phyloP scores from a whole-genome alignment of 2,888 invertebrate species.

The Leptopterna dolabrata region DNA sequence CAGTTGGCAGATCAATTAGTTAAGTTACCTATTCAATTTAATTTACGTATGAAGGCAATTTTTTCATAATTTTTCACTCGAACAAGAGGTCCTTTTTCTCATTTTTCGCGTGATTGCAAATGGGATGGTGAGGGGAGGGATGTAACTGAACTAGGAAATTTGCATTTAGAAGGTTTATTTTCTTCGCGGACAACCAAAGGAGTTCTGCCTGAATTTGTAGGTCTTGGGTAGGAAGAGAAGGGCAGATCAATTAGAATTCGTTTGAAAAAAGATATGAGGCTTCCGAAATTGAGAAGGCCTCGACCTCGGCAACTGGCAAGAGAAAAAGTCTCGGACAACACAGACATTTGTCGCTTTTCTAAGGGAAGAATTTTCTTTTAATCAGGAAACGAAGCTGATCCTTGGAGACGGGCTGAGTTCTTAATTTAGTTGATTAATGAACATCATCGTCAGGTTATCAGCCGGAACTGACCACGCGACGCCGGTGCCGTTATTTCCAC shows the following conservation, averaged over 20 bases:
- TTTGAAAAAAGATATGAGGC: background rate
- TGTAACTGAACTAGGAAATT: background rate
- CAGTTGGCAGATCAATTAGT: no score
- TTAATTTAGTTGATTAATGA: background rate
- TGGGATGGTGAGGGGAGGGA: no score
- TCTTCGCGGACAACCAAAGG: background rate
- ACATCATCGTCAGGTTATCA: background rate
- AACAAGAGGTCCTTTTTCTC: no score
- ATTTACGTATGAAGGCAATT: no score
- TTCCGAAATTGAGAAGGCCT: background rate
- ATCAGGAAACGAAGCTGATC: background rate
- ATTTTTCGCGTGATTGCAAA: background rate
- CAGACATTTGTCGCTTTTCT: background rate
- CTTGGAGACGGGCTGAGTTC: background rate
- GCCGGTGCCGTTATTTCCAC: no score
- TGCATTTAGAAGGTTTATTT: background rate
- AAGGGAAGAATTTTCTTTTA: background rate
- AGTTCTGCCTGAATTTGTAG: background rate
- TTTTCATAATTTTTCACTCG: no score
- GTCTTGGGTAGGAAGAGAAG: background rate
- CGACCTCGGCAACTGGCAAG: background rate
- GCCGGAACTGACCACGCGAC: no score
- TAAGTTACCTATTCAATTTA: no score
- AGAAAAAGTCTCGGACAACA: background rate
- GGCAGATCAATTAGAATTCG: background rate